Evolutionary conservation across 2,888 invertebrate genomes (phyloP).

Genomic region (Hirudinaria manillensis): DNA sequence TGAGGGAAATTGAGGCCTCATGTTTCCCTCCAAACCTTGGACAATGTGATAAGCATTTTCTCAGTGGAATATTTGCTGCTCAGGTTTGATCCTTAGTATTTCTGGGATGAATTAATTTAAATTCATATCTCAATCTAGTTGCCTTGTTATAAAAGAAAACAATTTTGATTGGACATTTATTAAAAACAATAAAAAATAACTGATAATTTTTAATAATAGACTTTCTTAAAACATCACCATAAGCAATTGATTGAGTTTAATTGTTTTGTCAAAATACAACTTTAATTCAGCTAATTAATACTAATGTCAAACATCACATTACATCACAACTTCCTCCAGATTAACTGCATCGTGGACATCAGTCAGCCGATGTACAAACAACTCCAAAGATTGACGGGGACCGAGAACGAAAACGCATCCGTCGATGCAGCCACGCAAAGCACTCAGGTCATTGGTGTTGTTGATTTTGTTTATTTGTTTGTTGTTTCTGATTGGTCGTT

Average conservation of each 20-base stretch:
- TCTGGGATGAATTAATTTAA: not conserved
- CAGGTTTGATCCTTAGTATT: conserved; percentile 42
- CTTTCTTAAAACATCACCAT: not conserved
- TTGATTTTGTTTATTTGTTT: not conserved
- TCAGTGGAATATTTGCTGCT: conserved; percentile 45
- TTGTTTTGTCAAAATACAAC: not conserved
- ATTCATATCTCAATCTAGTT: not conserved
- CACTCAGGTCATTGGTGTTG: conserved; percentile 38
- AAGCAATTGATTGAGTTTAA: not conserved
- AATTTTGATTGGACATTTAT: not conserved
- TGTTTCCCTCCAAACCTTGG: conserved; percentile 44
- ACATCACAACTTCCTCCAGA: not conserved
- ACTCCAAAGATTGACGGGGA: conserved; percentile 60
- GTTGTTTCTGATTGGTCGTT: not conserved
- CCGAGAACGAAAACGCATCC: conserved; percentile 52
- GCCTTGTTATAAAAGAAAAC: not conserved
- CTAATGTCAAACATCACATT: no score
- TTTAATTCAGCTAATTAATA: not conserved
- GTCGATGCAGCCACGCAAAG: conserved; percentile 48
- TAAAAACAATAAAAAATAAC: not conserved
- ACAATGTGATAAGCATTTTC: conserved; percentile 40
- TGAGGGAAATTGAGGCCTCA: conserved; percentile 45
- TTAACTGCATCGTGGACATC: conserved; percentile 60
- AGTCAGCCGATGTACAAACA: conserved; percentile 63
- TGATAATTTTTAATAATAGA: not conserved